phyloP scores from a whole-genome alignment of 2,797 vertebrate genomes.

The Tenualosa thibaudeaui region DNA sequence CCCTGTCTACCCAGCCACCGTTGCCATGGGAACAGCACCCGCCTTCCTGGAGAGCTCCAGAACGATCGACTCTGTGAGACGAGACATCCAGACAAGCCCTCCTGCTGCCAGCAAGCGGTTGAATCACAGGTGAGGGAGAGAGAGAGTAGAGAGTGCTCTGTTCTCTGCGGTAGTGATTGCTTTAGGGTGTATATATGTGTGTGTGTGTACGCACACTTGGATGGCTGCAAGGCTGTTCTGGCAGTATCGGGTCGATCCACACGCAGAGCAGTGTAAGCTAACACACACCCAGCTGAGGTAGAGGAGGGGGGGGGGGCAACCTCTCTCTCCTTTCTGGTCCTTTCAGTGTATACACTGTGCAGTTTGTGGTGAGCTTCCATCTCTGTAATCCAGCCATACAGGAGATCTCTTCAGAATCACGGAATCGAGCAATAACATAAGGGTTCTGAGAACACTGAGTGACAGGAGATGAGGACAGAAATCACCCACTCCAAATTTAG shows the following conservation, averaged over 20 bases:
- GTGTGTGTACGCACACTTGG: neutral
- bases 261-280: neutral
- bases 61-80: constrained; percentile 33
- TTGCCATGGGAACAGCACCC: constrained; percentile 57
- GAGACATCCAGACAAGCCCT: constrained; percentile 60
- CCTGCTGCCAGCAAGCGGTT: constrained; percentile 55
- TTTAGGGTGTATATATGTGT: neutral
- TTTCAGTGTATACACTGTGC: neutral
- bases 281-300: neutral
- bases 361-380: neutral
- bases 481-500: neutral
- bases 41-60: constrained; percentile 30
- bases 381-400: neutral
- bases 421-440: neutral
- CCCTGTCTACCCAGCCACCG: constrained; percentile 58
- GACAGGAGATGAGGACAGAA: constrained; percentile 18
- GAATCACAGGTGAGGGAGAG: constrained; percentile 55
- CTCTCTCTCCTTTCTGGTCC: neutral
- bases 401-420: neutral
- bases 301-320: neutral
- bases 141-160: neutral
- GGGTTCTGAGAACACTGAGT: neutral
- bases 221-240: neutral
- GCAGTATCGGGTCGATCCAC: constrained; percentile 44
- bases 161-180: neutral